Conservation (phyloP, 2,888 invertebrate genomes). For the Cryptocephalus moraei region DNA sequence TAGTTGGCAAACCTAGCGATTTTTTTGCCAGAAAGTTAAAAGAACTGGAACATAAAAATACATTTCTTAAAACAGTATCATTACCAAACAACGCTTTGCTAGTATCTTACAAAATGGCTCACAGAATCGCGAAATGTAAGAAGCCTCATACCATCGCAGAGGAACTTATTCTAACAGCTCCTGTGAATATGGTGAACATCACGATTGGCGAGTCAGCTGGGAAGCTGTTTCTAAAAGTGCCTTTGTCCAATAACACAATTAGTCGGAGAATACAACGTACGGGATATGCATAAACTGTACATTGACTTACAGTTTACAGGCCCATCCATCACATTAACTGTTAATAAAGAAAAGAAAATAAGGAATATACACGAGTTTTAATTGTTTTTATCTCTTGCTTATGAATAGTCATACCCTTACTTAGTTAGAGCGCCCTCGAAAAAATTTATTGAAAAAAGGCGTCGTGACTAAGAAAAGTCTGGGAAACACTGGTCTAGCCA, state of each 20-base stretch:
- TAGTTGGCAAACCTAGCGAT: background rate
- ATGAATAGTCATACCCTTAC: too few relatives aligned
- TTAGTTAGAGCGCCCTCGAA: too few relatives aligned
- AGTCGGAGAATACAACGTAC: slow-evolving; percentile 13
- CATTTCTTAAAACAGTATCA: background rate
- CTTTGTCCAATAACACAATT: slow-evolving; percentile 15
- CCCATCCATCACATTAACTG: too few relatives aligned
- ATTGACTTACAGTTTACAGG: too few relatives aligned
- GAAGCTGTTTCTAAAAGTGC: slow-evolving; percentile 13
- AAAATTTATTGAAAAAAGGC: too few relatives aligned
- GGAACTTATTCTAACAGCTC: slow-evolving; percentile 4
- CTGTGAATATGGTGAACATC: slow-evolving; percentile 2
- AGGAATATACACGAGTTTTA: too few relatives aligned
- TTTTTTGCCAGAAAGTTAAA: background rate
- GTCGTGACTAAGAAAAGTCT: too few relatives aligned
- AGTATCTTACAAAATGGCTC: slow-evolving; percentile 1
- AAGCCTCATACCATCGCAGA: slow-evolving; percentile 3
- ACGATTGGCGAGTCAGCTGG: background rate
- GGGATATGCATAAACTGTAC: slow-evolving; percentile 3
- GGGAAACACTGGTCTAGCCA: too few relatives aligned
- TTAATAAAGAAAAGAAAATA: too few relatives aligned
- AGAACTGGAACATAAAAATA: background rate
- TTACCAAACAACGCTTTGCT: slow-evolving; percentile 1
- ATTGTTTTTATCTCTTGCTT: too few relatives aligned
- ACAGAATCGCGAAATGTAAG: slow-evolving; percentile 1